phyloP scores from a whole-genome alignment of 1,140 invertebrate genomes.

The Solenopsis invicta region DNA sequence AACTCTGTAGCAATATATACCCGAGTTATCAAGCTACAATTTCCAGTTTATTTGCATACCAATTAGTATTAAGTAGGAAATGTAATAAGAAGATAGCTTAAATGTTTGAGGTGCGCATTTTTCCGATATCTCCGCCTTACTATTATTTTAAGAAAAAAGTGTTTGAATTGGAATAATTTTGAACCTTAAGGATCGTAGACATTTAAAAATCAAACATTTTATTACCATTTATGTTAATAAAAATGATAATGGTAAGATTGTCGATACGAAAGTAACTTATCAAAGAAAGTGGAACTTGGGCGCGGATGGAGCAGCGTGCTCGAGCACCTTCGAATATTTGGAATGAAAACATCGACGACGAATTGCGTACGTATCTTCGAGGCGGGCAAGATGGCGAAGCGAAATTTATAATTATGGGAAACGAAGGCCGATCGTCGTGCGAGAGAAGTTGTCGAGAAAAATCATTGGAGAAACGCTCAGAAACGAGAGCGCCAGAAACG shows the following conservation, averaged over 20 bases:
- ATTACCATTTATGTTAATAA: background rate
- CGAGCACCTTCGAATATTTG: constrained; percentile 9
- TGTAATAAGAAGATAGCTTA: too few relatives aligned
- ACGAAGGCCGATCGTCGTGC: constrained; percentile 18
- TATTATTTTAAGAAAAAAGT: background rate
- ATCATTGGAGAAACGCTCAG: background rate
- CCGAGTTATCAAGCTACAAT: too few relatives aligned
- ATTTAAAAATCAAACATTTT: background rate
- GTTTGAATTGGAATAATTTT: background rate
- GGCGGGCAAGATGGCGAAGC: background rate
- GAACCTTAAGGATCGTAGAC: background rate
- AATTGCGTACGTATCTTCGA: background rate
- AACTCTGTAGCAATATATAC: too few relatives aligned
- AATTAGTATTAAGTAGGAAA: too few relatives aligned
- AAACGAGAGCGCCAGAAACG: too few relatives aligned
- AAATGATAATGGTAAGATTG: background rate
- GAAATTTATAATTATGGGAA: constrained; percentile 52
- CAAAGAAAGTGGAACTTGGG: constrained; percentile 33
- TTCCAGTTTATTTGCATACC: too few relatives aligned
- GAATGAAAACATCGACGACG: constrained; percentile 24
- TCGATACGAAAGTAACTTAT: background rate
- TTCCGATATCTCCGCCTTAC: too few relatives aligned
- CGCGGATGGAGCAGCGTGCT: background rate
- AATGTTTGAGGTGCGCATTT: too few relatives aligned
- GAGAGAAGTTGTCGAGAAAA: background rate